Evolutionary conservation across 2,797 vertebrate species (phyloP).

Genomic region (Cuniculus paca): DNA sequence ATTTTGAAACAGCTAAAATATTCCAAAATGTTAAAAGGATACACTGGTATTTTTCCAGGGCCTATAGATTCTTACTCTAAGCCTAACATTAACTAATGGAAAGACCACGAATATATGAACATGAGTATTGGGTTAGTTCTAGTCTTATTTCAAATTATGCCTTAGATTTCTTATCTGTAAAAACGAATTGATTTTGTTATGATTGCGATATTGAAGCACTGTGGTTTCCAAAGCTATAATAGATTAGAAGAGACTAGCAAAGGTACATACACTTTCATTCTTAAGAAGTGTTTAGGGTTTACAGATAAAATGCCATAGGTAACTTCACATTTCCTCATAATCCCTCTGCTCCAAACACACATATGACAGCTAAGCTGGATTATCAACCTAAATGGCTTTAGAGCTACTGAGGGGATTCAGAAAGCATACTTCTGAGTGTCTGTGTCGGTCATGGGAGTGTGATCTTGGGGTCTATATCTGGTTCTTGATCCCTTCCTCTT

Average conservation of each 20-base stretch:
- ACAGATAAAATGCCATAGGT: background rate
- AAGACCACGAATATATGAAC: background rate
- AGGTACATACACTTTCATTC: background rate
- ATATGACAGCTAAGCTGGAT: background rate
- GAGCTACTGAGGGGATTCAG: background rate
- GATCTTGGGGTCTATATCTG: background rate
- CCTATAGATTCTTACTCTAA: background rate
- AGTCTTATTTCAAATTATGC: background rate
- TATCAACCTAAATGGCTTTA: background rate
- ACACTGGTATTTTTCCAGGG: background rate
- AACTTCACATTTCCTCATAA: background rate
- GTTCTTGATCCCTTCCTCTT: background rate
- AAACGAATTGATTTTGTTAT: background rate
- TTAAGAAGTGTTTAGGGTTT: background rate
- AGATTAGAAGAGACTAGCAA: background rate
- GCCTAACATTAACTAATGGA: background rate
- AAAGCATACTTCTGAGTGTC: background rate
- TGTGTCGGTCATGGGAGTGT: background rate
- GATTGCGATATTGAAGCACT: slow-evolving; percentile 17
- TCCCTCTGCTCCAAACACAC: background rate
- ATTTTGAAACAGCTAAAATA: slow-evolving; percentile 24
- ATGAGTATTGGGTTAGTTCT: background rate
- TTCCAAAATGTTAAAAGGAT: background rate
- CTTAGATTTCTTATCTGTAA: background rate
- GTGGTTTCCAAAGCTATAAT: background rate